These are phyloP conservation scores for Anoura caudifer DNA, from an alignment of 2,113 vertebrate genomes.

Conservation along the genomic window DNA sequence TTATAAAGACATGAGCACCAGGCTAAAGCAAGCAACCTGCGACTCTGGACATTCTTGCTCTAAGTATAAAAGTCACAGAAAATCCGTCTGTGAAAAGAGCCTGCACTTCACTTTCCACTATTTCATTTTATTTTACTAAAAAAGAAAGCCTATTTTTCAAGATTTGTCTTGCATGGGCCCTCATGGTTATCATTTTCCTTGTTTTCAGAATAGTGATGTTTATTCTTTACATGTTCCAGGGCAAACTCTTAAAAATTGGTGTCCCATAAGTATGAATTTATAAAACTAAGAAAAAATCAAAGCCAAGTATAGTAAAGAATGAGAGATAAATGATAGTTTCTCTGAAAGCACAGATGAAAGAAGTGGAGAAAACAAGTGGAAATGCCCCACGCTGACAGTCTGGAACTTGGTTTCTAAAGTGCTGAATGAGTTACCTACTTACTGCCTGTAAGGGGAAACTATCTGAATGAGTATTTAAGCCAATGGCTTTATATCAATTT, in stretches of 20 bases:
- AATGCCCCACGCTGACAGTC: not conserved
- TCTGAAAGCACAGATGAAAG: not conserved
- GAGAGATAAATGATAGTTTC: not conserved
- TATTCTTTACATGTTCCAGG: conserved; percentile 20
- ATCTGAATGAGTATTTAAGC: conserved; percentile 29
- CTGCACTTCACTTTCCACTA: not conserved
- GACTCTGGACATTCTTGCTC: not conserved
- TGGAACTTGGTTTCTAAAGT: not conserved
- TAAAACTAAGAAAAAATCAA: not conserved
- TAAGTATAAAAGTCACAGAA: not conserved
- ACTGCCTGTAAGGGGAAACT: not conserved
- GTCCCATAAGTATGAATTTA: not conserved
- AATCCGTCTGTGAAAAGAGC: not conserved
- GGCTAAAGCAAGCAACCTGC: not conserved
- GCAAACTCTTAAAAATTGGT: not conserved
- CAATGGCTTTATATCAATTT: not conserved
- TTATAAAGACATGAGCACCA: not conserved
- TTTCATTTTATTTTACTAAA: conserved; percentile 8
- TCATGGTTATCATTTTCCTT: not conserved
- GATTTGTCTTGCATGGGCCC: not conserved
- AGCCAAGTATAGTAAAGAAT: not conserved
- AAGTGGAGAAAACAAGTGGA: conserved; percentile 1
- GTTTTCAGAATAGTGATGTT: not conserved
- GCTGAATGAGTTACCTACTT: not conserved
- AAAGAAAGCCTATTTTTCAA: not conserved